These are phyloP conservation scores for Pammene aurita DNA, from an alignment of 2,888 invertebrate genomes.

Conservation along the genomic window DNA sequence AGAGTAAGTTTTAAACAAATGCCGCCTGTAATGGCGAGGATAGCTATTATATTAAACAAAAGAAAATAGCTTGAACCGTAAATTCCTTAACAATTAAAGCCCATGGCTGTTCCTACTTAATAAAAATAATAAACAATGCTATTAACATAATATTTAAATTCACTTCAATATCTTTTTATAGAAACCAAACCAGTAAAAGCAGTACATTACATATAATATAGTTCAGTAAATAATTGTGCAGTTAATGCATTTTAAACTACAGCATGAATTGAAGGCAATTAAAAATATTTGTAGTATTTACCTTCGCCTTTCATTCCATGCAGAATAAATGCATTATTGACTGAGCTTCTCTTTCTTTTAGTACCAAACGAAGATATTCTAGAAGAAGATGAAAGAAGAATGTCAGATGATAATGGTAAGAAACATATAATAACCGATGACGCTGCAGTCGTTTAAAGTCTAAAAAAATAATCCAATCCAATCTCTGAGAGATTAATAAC, in stretches of 20 bases:
- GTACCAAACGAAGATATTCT: conserved; percentile 81
- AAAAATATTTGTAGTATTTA: not conserved
- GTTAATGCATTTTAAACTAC: not conserved
- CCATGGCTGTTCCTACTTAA: not conserved
- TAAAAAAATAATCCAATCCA: too few species aligned
- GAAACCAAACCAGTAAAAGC: too few species aligned
- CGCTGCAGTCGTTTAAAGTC: too few species aligned
- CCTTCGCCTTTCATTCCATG: not conserved
- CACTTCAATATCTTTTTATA: not conserved
- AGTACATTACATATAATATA: not conserved
- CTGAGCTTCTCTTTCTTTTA: conserved; percentile 57
- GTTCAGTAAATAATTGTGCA: too few species aligned
- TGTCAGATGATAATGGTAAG: conserved; percentile 77
- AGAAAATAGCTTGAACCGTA: too few species aligned
- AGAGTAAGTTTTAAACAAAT: too few species aligned
- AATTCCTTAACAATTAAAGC: not conserved
- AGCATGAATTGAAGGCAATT: not conserved
- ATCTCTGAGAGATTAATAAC: too few species aligned
- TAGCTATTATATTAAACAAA: too few species aligned
- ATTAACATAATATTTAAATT: not conserved
- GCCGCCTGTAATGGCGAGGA: too few species aligned
- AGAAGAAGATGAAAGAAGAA: conserved; percentile 78
- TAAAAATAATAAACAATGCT: conserved; percentile 1
- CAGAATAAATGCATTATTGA: conserved; percentile 24
- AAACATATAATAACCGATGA: not conserved